A percentile compares a stretch with the other conserved stretches of the same genome.
Evolutionary conservation across 2,888 invertebrate species (phyloP).

Genomic region (Leucoptera coffeella): DNA sequence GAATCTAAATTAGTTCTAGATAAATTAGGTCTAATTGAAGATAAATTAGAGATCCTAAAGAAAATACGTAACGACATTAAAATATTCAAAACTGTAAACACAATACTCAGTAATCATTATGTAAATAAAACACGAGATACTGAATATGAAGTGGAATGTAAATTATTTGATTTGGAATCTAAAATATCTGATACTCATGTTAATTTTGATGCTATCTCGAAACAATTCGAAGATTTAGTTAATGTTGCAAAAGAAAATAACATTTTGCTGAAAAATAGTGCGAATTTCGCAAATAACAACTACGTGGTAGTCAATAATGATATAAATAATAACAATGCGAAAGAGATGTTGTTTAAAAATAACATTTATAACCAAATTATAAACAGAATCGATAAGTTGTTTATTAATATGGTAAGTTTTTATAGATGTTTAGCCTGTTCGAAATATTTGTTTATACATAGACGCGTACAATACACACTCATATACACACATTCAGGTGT

Average conservation of each 20-base stretch:
- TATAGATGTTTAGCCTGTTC: too few relatives aligned
- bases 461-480: too few relatives aligned
- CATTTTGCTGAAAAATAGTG: conserved; percentile 13
- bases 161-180: conserved; percentile 13
- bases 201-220: too few relatives aligned
- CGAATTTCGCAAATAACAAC: conserved; percentile 24
- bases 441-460: too few relatives aligned
- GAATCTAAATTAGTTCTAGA: too few relatives aligned
- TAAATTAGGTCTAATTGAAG: too few relatives aligned
- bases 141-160: conserved; percentile 23
- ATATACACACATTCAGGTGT: too few relatives aligned
- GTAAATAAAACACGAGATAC: conserved; percentile 33
- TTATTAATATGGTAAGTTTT: conserved; percentile 36
- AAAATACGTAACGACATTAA: conserved; percentile 40
- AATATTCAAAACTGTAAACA: conserved; percentile 39
- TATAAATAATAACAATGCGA: conserved; percentile 21
- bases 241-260: too few relatives aligned
- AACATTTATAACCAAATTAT: conserved; percentile 39
- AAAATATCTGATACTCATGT: too few relatives aligned
- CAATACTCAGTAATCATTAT: conserved; percentile 38
- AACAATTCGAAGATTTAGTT: too few relatives aligned
- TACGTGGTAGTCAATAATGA: conserved; percentile 30
- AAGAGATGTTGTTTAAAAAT: conserved; percentile 22
- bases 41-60: conserved; percentile 36
- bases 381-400: conserved; percentile 35